Evolutionary conservation across 2,797 vertebrate genomes (phyloP).

Genomic region (Premnoplex brunnescens): DNA sequence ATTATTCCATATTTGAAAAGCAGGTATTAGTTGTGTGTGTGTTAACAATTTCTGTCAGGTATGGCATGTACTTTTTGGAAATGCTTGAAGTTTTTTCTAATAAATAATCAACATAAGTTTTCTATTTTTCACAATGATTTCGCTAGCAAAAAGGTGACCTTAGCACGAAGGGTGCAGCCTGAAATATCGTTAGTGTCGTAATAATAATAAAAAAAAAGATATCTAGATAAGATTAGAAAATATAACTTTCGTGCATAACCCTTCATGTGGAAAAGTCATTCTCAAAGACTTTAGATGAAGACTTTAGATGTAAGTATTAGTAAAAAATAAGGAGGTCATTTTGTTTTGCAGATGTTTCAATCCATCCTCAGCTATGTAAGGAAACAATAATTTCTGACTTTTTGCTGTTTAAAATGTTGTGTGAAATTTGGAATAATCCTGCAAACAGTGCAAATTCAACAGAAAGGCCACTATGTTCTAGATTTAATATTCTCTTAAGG

Average conservation of each 20-base stretch:
- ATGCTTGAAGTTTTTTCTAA: not conserved
- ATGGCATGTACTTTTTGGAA: not conserved
- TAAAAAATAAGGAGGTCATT: not conserved
- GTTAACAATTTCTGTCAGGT: not conserved
- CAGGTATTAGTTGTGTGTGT: not conserved
- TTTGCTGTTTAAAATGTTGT: not conserved
- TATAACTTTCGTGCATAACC: not conserved
- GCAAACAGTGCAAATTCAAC: not conserved
- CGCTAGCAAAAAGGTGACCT: not conserved
- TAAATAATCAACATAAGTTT: not conserved
- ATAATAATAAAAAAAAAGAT: not conserved
- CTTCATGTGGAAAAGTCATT: not conserved
- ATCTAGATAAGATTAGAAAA: not conserved
- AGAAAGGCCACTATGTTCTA: not conserved
- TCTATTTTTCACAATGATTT: not conserved
- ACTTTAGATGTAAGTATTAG: not conserved
- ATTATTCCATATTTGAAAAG: not conserved
- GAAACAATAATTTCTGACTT: not conserved
- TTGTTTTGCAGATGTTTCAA: not conserved
- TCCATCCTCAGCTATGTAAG: not conserved
- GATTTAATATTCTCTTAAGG: not conserved
- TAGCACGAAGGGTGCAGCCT: not conserved
- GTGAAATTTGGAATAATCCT: not conserved
- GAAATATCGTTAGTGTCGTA: not conserved
- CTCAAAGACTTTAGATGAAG: not conserved